phyloP scores from a whole-genome alignment of 2,113 vertebrate genomes.

The Brachionichthys hirsutus region DNA sequence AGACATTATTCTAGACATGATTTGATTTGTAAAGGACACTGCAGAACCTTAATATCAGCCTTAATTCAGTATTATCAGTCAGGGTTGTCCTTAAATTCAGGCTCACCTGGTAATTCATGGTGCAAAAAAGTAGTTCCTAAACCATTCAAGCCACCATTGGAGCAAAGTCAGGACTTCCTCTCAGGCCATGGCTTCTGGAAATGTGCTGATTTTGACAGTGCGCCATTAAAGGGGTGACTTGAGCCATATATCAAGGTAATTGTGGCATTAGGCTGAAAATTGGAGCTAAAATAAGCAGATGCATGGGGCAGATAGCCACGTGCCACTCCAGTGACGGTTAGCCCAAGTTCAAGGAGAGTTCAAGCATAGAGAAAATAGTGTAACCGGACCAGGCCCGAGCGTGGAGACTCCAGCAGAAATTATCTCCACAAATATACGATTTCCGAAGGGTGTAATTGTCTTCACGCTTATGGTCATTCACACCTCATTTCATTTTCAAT shows the following conservation, averaged over 20 bases:
- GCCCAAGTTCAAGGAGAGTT: conserved; percentile 99
- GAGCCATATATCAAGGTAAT: conserved; percentile 92
- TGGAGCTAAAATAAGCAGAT: conserved; percentile 98
- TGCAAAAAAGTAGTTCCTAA: neutral
- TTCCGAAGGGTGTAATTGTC: conserved; percentile 92
- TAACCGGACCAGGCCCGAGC: conserved; percentile 78
- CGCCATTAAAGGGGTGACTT: conserved; percentile 86
- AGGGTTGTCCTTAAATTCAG: conserved; percentile 5
- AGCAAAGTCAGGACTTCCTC: conserved; percentile 77
- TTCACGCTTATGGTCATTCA: conserved; percentile 90
- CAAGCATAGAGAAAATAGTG: conserved; percentile 86
- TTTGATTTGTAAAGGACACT: conserved; percentile 4
- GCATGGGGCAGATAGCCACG: conserved; percentile 87
- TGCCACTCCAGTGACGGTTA: conserved; percentile 81
- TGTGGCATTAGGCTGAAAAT: conserved; percentile 93
- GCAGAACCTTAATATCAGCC: conserved; percentile 1
- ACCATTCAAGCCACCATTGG: conserved; percentile 16
- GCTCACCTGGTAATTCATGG: neutral
- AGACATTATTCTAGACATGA: conserved; percentile 9
- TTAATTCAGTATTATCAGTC: conserved; percentile 1
- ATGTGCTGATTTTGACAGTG: conserved; percentile 87
- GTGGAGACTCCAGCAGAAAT: conserved; percentile 73
- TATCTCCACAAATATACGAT: conserved; percentile 95
- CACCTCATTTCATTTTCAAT: conserved; percentile 90
- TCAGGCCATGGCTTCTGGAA: conserved; percentile 79